Base-by-base conservation (phyloP, 2,113 vertebrate species). In the Podarcis raffonei region DNA sequence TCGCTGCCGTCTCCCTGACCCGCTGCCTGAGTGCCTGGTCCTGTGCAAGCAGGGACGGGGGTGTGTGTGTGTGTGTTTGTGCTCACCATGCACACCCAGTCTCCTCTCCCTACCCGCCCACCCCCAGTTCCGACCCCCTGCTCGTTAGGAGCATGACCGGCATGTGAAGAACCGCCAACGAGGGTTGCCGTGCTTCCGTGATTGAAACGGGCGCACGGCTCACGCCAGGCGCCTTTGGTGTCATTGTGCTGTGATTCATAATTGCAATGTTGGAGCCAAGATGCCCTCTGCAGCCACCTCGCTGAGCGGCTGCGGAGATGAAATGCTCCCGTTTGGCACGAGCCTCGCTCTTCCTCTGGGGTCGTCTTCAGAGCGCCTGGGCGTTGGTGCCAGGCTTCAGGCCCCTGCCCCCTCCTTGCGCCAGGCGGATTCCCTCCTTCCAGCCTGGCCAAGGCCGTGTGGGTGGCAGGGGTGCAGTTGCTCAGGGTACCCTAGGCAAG, bases 211-310 rank as follows among this genome's bases (percentile, higher is more conserved):
- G 25, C 0, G 57, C 57, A 22, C 1, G 16, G 16, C 69, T 35
- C 71, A 9, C 20, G 1, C 77, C 77, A 2, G 82, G 12, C 27
- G 81, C 71, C 1, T 48, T 32, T 23, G 2, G 32, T 1, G 39
- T 23, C 42, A 65, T 91, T 76, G 35, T 30, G 62, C 83, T 66
- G 71, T 65, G 83, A 88, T 91, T 88, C 83, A 23, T 69, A 59
- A 85, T 81, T 90, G 65, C 85, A 57, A 2, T 25, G 1, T 20
- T 0, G 68, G 76, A 12, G 48, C 18, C 35, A n/a, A 57, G 12
- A 16, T 25, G 81, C 30, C 81, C 77, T 68, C 76, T 22, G 22
- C 86, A 30, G 80, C 85, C 66, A 1, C 48, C 89, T 35, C 65
- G 32, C 81, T 4, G 25, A n/a, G 53, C 1, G 57, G 5, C 68